phyloP scores from a whole-genome alignment of 1,140 invertebrate species.

The Rhynchophorus ferrugineus region DNA sequence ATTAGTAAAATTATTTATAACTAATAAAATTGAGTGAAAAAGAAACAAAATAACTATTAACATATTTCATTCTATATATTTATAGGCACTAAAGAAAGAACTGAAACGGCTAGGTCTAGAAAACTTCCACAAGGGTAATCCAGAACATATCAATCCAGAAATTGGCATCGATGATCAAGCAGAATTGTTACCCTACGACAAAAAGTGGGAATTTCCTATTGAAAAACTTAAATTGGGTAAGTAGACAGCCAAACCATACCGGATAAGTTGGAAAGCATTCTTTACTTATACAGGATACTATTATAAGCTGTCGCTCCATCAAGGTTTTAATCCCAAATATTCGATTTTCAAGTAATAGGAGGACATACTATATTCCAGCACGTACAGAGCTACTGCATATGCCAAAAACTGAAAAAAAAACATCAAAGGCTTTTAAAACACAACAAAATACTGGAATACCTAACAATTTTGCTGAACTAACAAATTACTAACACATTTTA shows the following conservation, averaged over 20 bases:
- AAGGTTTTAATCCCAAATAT: not conserved
- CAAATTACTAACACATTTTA: too few species aligned
- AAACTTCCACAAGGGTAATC: conserved; percentile 71
- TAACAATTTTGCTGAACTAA: too few species aligned
- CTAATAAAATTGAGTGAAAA: conserved; percentile 9
- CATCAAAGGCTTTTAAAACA: too few species aligned
- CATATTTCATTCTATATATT: conserved; percentile 32
- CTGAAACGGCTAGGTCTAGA: conserved; percentile 58
- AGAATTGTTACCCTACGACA: conserved; percentile 82
- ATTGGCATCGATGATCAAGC: conserved; percentile 85
- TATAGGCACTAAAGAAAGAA: conserved; percentile 51
- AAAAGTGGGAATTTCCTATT: conserved; percentile 81
- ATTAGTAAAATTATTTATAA: too few species aligned
- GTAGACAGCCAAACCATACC: not conserved
- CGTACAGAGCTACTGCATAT: not conserved
- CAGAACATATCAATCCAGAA: conserved; percentile 80
- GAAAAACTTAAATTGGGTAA: conserved; percentile 77
- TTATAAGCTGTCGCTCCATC: not conserved
- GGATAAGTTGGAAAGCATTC: not conserved
- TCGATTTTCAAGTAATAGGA: not conserved
- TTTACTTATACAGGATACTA: not conserved
- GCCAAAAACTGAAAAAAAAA: too few species aligned
- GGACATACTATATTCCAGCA: not conserved
- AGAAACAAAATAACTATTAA: conserved; percentile 2
- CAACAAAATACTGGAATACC: too few species aligned